Evolutionary conservation across 2,797 vertebrate genomes (phyloP), one percentile per base, ranked within the genome.

Genomic region (Enoplosus armatus): DNA sequence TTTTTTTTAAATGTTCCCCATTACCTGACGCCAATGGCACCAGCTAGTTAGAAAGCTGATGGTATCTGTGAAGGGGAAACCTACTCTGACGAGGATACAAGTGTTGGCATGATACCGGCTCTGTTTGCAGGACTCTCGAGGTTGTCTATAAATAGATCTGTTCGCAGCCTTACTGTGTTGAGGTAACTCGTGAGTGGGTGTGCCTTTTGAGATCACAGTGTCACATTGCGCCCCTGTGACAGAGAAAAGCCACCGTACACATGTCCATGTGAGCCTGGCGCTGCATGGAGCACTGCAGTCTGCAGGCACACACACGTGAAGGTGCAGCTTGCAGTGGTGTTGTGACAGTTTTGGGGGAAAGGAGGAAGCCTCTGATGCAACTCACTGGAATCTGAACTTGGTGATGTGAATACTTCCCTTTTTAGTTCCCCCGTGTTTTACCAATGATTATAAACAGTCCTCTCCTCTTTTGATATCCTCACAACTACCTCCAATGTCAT

Each of bases 221-320:
- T 93, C 92, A 94, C 89, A 89, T 90, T 94, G 89, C 89, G 69
- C 72, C 83, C 86, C 75, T 87, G 91, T 93, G 87, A 92, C 86
- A 72, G 76, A 50, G 62, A 74, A 63, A 85, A 87, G 75, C 71
- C 78, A 74, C 51, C 75, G 87, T 64, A 20, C 56, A 72, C 61
- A 14, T 22, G 31, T 79, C 82, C 82, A 81, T 86, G 87, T 87
- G 91, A 89, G 76, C 11, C 26, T 29, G 72, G 54, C 71, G 66
- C 43, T 59, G n/a, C 59, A 27, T 54, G 31, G 54, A 59, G 45
- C 55, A 50, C 83, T 47, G 77, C 80, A 82, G 78, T 83, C 54
- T 65, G 45, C 51, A 65, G 62, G 31, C 73, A 2, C 54, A 37
- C 67, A 72, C 87, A 89, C 68, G 60, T 84, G 85, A 85, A 65